Evolutionary conservation across 2,797 vertebrate genomes (phyloP).

Genomic region (Linurgus olivaceus): DNA sequence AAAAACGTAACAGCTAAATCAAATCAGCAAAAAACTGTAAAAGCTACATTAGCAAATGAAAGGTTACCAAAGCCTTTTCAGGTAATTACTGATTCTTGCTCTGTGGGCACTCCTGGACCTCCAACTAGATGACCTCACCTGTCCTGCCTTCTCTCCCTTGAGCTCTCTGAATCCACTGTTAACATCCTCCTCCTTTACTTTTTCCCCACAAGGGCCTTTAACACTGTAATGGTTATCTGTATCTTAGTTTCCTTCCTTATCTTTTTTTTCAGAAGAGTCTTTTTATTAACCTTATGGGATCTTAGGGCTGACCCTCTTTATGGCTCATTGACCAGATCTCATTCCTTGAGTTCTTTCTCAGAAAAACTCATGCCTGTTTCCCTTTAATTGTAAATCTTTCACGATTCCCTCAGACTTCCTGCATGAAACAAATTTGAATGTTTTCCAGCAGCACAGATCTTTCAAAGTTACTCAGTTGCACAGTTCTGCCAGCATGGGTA

Average conservation of each 20-base stretch:
- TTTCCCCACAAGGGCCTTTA: neutral
- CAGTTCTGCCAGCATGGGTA: neutral
- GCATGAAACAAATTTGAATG: neutral
- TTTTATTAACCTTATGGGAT: conserved; percentile 45
- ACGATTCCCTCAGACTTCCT: conserved; percentile 30
- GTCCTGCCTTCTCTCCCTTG: neutral
- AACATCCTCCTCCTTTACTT: neutral
- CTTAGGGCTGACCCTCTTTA: conserved; percentile 9
- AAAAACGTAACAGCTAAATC: too few relatives aligned
- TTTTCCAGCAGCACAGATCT: conserved; percentile 4
- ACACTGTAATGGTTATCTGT: neutral
- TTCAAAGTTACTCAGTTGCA: neutral
- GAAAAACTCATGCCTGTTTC: conserved; percentile 3
- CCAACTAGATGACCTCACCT: neutral
- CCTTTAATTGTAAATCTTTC: conserved; percentile 33
- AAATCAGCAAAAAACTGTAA: neutral
- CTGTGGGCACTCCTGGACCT: neutral
- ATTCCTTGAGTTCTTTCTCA: conserved; percentile 57
- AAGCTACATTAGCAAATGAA: neutral
- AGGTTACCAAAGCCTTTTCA: neutral
- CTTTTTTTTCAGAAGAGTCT: neutral
- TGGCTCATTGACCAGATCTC: conserved; percentile 36
- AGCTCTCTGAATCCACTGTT: neutral
- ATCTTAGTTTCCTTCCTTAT: neutral
- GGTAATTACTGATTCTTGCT: neutral